phyloP scores from a whole-genome alignment of 1,140 invertebrate genomes.

The Ceratina japonica region DNA sequence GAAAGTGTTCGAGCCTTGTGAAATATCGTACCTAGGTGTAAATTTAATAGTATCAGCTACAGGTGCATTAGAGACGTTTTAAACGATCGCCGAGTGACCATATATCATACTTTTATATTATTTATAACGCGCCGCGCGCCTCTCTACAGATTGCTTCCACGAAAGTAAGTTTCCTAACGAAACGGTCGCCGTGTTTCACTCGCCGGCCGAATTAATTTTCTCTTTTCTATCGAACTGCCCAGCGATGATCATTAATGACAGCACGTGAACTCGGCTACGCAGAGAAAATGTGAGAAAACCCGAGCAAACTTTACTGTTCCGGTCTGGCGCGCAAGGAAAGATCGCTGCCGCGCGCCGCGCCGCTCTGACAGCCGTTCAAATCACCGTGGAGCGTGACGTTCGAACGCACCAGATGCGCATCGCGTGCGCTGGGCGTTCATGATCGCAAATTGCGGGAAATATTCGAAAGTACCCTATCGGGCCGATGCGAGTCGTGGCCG shows the following conservation, averaged over 20 bases:
- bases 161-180: neutral
- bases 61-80: too few relatives aligned
- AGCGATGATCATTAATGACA: neutral
- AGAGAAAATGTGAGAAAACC: conserved; percentile 48
- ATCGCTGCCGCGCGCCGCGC: conserved; percentile 26
- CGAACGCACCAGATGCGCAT: conserved; percentile 60
- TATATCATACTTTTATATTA: too few relatives aligned
- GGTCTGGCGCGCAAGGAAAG: conserved; percentile 39
- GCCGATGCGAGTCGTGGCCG: conserved; percentile 35
- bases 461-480: conserved; percentile 43
- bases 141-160: neutral
- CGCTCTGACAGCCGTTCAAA: conserved; percentile 58
- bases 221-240: neutral
- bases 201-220: neutral
- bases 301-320: conserved; percentile 41
- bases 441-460: conserved; percentile 61
- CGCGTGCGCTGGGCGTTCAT: conserved; percentile 55
- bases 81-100: too few relatives aligned
- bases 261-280: neutral
- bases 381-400: conserved; percentile 61
- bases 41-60: neutral
- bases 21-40: neutral
- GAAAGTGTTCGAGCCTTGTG: neutral
- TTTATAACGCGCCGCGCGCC: too few relatives aligned
- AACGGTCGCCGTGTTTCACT: too few relatives aligned